Evolutionary conservation across 2,888 invertebrate genomes (phyloP), one percentile per base, ranked within the genome.

Genomic region (Zaprionus lineosus): DNA sequence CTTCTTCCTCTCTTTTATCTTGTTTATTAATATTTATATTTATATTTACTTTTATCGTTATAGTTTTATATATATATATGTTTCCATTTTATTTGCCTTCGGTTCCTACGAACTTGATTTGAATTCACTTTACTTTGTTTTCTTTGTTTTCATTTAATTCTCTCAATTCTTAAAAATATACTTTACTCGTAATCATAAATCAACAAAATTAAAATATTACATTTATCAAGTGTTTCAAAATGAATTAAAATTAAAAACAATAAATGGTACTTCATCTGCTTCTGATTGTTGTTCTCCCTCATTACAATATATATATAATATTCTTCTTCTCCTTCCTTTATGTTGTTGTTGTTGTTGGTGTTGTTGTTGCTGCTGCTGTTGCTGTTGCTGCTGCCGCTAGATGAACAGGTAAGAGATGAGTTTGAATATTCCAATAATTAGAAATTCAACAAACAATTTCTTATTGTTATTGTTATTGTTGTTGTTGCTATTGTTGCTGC

Each of bases 201-300:
- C 78, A 82, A 82, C 82, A 81, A 81, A 81, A 77, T 70, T 73
- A 73, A 63, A 81, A 81, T 78, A 60, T 61, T 73, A 75, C 74
- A 83, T 53, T 74, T 71, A 82, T 75, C 74, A 84, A 83, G 65
- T 66, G 58, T 47, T 74, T 60, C 24, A 68, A 71, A 62, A n/a
- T n/a, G n/a, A n/a, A n/a, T n/a, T n/a, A n/a, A n/a, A n/a, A n/a
- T n/a, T n/a, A 43, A 61, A 79, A 78, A 76, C 76, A 75, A 75
- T 70, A 67, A 68, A 58, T 44, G 51, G 56, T 67, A 55, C 34
- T 62, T 40, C 29, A 28, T 33, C 16, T 31, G 24, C 29, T 29
- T 9, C 15, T 40, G 58, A 12, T 52, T 33, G 33, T 18, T 56
- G 19, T 31, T n/a, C n/a, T n/a, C n/a, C n/a, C n/a, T n/a, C n/a